Evolutionary conservation across 2,113 vertebrate species (phyloP).

Genomic region (Motacilla alba): DNA sequence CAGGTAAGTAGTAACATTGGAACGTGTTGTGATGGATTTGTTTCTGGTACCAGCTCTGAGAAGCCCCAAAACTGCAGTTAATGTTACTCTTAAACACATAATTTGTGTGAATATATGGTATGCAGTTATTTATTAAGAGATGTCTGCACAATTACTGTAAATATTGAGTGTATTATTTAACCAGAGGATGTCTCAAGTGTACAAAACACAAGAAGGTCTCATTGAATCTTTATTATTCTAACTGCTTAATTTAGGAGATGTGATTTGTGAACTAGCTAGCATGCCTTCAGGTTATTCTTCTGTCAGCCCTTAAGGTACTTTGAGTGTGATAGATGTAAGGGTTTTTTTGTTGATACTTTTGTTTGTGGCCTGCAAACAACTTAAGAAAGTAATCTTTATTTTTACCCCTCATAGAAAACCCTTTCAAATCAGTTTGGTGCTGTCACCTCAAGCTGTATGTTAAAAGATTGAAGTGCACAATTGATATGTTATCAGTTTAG

Average conservation of each 20-base stretch:
- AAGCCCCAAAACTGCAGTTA: background rate
- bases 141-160: background rate
- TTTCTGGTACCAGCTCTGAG: background rate
- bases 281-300: background rate
- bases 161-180: background rate
- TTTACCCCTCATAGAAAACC: background rate
- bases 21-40: background rate
- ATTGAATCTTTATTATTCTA: background rate
- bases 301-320: background rate
- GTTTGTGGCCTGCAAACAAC: background rate
- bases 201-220: background rate
- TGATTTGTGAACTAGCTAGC: background rate
- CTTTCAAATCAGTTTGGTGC: background rate
- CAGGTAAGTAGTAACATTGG: background rate
- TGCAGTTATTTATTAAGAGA: background rate
- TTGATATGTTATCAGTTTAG: background rate
- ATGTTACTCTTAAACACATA: background rate
- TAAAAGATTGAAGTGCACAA: background rate
- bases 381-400: background rate
- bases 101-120: background rate
- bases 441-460: background rate
- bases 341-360: background rate
- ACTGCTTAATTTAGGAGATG: background rate
- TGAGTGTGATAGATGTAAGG: background rate
- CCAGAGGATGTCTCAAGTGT: background rate